Evolutionary conservation across 2,113 vertebrate species (phyloP), one percentile per base, ranked within the genome.

Genomic region (Pedetes capensis): DNA sequence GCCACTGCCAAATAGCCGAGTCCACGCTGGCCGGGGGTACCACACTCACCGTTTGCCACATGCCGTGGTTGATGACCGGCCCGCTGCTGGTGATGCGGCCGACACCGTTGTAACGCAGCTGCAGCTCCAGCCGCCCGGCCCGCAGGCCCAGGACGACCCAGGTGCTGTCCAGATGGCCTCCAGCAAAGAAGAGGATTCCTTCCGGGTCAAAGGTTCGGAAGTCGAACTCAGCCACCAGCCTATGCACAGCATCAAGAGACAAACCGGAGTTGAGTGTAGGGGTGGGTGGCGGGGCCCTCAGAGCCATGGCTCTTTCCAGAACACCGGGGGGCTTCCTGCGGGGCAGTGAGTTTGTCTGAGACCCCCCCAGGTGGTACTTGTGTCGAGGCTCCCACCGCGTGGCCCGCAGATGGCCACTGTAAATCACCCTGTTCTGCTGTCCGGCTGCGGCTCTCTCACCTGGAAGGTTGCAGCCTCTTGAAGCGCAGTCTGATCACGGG

Each of bases 181-280:
- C 99, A 1, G 99, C 99, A 91, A 99, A 99, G 98, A 99, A 99
- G 96, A 99, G 99, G 87, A 99, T 98, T 20, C 99, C 99, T 97
- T 99, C 99, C 0, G 98, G 98, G 97, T 99, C 99, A 76, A 98
- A 99, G 64, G 99, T 99, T 96, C 99, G 99, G 98, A 99, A 99
- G 98, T 99, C 99, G 95, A 99, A 99, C 97, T 99, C 99, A 17
- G 99, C 99, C 97, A 98, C 96, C 96, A 99, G 96, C 97, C 98
- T 98, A 97, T 87, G 93, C 92, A 6, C 91, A 96, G 80, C 95
- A 92, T 94, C 89, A 91, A 98, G 94, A 97, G 93, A 97, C 95
- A 97, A 97, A 72, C 8, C 49, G 32, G 44, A 14, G 27, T 18
- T n/a, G 29, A 61, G 25, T 9, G 39, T 55, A 61, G 39, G 13